phyloP scores from a whole-genome alignment of 1,140 invertebrate genomes.

The Drosophila baimaii region DNA sequence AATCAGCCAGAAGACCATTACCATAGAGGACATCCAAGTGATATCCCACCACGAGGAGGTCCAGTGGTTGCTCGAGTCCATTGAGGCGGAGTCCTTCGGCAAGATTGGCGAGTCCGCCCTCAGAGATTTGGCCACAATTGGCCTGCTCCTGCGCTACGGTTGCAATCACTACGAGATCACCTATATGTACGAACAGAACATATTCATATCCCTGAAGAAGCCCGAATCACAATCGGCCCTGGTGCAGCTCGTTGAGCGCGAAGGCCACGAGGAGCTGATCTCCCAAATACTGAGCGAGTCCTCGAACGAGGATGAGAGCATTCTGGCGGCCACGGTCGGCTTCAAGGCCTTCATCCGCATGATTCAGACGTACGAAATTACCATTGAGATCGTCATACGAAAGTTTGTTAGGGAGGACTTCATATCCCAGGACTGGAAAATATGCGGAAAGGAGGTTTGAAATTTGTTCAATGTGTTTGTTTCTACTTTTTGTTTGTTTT shows the following conservation, averaged over 20 bases:
- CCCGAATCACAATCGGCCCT: slow-evolving; percentile 92
- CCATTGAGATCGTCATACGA: slow-evolving; percentile 92
- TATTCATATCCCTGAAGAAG: slow-evolving; percentile 90
- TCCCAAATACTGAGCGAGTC: slow-evolving; percentile 92
- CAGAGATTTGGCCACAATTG: slow-evolving; percentile 92
- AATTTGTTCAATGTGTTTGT: slow-evolving; percentile 59
- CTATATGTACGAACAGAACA: slow-evolving; percentile 90
- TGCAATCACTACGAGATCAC: slow-evolving; percentile 91
- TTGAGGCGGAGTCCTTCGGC: slow-evolving; percentile 91
- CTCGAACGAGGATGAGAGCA: slow-evolving; percentile 89
- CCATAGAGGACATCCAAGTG: slow-evolving; percentile 71
- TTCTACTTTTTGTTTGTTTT: slow-evolving; percentile 35
- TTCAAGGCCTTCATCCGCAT: slow-evolving; percentile 93
- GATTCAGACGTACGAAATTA: slow-evolving; percentile 91
- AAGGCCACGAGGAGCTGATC: slow-evolving; percentile 91
- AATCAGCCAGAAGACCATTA: slow-evolving; percentile 76
- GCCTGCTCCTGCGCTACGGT: slow-evolving; percentile 90
- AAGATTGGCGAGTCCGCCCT: slow-evolving; percentile 90
- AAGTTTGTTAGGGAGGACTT: slow-evolving; percentile 93
- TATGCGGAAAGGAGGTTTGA: slow-evolving; percentile 84
- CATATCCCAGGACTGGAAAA: slow-evolving; percentile 90
- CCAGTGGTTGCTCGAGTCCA: slow-evolving; percentile 89
- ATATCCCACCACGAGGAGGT: slow-evolving; percentile 87
- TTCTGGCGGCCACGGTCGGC: slow-evolving; percentile 90
- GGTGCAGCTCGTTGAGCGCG: slow-evolving; percentile 91